These are phyloP conservation scores for Argynnis bischoffii DNA, from an alignment of 2,888 invertebrate genomes.

Conservation along the genomic window DNA sequence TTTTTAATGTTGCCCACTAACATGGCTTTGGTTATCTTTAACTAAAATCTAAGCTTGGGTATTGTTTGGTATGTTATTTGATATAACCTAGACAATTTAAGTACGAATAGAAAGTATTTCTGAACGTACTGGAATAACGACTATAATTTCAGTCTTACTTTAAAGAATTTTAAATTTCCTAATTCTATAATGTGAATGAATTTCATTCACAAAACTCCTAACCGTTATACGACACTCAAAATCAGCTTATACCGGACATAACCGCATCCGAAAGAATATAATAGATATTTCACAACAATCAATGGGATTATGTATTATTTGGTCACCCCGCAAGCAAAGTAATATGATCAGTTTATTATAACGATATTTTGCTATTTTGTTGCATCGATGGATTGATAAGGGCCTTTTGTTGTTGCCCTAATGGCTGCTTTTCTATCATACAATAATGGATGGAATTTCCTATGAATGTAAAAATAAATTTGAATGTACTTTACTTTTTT, in stretches of 20 bases:
- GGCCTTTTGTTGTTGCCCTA: constrained; percentile 47
- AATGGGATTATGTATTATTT: constrained; percentile 70
- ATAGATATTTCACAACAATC: constrained; percentile 58
- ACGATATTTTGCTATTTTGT: constrained; percentile 76
- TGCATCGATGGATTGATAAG: constrained; percentile 51
- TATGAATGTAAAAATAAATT: constrained; percentile 6
- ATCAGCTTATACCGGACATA: constrained; percentile 45
- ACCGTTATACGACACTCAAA: constrained; percentile 30
- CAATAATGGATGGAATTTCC: constrained; percentile 7
- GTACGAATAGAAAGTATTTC: no score
- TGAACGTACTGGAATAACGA: no score
- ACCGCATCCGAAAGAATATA: constrained; percentile 48
- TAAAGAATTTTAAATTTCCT: no score
- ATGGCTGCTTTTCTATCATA: constrained; percentile 56
- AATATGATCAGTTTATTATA: constrained; percentile 78
- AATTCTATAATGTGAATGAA: no score
- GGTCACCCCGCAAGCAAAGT: constrained; percentile 66
- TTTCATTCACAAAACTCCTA: background rate
- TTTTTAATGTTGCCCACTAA: no score
- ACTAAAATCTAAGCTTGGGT: no score
- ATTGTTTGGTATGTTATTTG: no score
- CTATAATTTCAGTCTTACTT: no score
- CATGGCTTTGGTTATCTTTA: no score
- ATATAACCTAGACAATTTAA: no score
- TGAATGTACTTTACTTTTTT: background rate